Conservation (phyloP, 2,888 invertebrate genomes). For the Salticus scenicus region DNA sequence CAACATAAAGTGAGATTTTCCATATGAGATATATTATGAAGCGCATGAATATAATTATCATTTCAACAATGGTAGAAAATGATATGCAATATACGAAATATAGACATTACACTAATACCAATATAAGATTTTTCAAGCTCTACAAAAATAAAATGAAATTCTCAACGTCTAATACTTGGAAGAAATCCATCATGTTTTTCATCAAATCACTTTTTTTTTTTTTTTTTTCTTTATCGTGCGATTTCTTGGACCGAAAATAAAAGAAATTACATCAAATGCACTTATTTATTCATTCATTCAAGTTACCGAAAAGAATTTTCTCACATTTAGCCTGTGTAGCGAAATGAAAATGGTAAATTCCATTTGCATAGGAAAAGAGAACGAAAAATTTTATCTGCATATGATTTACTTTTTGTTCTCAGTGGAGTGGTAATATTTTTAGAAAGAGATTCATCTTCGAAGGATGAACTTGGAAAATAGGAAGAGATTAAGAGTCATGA, state of each 20-base stretch:
- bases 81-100: too few species aligned
- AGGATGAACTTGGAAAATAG: not conserved
- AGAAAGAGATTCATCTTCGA: slow-evolving; percentile 7
- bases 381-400: slow-evolving; percentile 3
- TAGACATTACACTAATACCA: too few species aligned
- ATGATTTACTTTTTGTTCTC: slow-evolving; percentile 20
- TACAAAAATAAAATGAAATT: too few species aligned
- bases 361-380: slow-evolving; percentile 13
- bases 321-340: not conserved
- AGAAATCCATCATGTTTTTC: not conserved
- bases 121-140: too few species aligned
- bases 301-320: not conserved
- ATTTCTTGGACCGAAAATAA: not conserved
- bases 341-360: slow-evolving; percentile 17
- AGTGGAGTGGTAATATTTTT: not conserved
- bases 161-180: too few species aligned
- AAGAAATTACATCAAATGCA: slow-evolving; percentile 1
- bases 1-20: too few species aligned
- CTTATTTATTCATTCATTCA: slow-evolving; percentile 15
- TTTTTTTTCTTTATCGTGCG: not conserved
- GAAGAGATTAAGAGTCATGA: not conserved
- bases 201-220: not conserved
- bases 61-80: too few species aligned
- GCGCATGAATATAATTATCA: too few species aligned
- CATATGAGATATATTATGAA: too few species aligned